Conservation (phyloP, 2,113 vertebrate genomes). For the Cavia porcellus region DNA sequence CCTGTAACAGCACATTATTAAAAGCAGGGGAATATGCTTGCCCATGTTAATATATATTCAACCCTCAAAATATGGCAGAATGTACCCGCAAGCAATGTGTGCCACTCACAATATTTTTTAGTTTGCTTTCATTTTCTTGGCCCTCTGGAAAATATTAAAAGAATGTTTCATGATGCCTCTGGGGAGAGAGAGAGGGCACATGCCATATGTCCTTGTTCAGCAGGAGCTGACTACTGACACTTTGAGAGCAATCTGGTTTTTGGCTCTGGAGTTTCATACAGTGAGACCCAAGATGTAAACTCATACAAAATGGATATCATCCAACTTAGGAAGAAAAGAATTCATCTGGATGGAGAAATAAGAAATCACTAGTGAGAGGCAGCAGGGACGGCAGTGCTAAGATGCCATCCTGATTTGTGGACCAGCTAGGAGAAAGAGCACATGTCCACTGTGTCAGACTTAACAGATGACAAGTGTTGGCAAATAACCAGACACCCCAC, state of each 20-base stretch:
- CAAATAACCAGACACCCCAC: neutral
- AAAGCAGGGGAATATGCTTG: neutral
- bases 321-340: conserved; percentile 6
- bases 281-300: conserved; percentile 10
- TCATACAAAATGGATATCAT: neutral
- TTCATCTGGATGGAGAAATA: neutral
- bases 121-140: conserved; percentile 48
- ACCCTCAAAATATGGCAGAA: conserved; percentile 7
- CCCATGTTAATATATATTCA: neutral
- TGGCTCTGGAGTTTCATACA: neutral
- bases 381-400: neutral
- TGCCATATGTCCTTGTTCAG: conserved; percentile 50
- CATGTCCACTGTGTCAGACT: neutral
- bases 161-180: conserved; percentile 58
- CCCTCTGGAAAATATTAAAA: conserved; percentile 74
- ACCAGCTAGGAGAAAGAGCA: neutral
- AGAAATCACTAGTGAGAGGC: neutral
- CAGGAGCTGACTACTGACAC: neutral
- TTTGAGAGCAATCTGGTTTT: conserved; percentile 38
- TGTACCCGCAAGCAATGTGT: neutral
- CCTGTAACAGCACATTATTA: neutral
- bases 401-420: neutral
- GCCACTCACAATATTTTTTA: conserved; percentile 8
- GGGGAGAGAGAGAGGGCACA: conserved; percentile 59
- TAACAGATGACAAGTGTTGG: neutral